Conservation (phyloP, 2,113 vertebrate genomes). For the Ginglymostoma cirratum region DNA sequence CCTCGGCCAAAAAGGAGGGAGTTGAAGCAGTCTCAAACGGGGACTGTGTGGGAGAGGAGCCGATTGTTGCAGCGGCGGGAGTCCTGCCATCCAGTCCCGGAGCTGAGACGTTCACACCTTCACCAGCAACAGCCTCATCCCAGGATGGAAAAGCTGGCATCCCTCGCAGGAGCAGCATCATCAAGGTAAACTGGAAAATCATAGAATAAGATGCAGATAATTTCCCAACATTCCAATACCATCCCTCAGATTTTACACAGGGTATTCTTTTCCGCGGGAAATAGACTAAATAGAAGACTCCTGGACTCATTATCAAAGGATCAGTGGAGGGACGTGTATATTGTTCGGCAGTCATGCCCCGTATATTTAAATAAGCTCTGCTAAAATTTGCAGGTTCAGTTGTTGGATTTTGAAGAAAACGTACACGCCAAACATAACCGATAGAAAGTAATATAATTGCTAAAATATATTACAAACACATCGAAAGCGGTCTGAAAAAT, state of each 20-base stretch:
- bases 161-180: conserved; percentile 85
- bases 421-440: background rate
- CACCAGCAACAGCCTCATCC: conserved; percentile 41
- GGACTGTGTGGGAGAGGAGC: conserved; percentile 60
- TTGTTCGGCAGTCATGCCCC: background rate
- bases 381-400: background rate
- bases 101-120: conserved; percentile 50
- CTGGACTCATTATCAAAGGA: background rate
- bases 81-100: conserved; percentile 58
- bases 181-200: conserved; percentile 69
- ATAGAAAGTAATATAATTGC: background rate
- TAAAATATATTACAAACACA: background rate
- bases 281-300: background rate
- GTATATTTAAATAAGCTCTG: background rate
- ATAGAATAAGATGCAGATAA: background rate
- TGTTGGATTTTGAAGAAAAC: background rate
- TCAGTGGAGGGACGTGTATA: background rate
- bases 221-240: background rate
- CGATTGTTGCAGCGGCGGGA: conserved; percentile 47
- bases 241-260: background rate
- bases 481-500: background rate
- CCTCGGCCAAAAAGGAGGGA: conserved; percentile 55
- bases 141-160: conserved; percentile 71
- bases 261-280: background rate
- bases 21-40: conserved; percentile 72